A percentile compares a stretch with the other conserved stretches of the same genome.
These are phyloP conservation scores for Machimus rusticus DNA, from an alignment of 2,888 invertebrate species.

Conservation along the genomic window DNA sequence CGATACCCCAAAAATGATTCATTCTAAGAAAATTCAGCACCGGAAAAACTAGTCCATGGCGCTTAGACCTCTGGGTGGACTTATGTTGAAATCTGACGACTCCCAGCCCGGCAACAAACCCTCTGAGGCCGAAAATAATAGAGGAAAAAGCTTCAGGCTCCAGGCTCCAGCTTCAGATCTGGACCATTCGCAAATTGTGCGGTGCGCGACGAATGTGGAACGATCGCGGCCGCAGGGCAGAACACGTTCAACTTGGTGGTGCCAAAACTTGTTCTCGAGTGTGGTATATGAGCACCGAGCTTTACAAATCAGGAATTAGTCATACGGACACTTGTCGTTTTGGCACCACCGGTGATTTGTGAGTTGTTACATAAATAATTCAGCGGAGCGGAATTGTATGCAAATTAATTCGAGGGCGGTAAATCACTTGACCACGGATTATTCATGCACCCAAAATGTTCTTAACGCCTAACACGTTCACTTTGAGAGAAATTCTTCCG, in stretches of 20 bases:
- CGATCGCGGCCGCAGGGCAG: neutral
- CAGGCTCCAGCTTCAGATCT: neutral
- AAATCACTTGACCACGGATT: conserved; percentile 6
- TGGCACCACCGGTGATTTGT: conserved; percentile 34
- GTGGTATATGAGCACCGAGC: conserved; percentile 24
- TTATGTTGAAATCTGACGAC: conserved; percentile 34
- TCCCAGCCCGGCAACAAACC: neutral
- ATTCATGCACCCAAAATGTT: neutral
- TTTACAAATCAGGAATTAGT: conserved; percentile 40
- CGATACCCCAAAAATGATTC: conserved; percentile 42
- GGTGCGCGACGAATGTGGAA: neutral
- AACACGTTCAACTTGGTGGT: neutral
- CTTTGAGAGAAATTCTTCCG: neutral
- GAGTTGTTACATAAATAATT: conserved; percentile 37
- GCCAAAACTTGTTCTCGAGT: conserved; percentile 8
- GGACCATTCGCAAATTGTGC: neutral
- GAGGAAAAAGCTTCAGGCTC: conserved; percentile 17
- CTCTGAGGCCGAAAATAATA: conserved; percentile 19
- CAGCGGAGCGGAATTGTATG: conserved; percentile 24
- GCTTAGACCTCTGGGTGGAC: conserved; percentile 9
- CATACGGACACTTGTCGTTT: conserved; percentile 36
- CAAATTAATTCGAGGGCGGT: conserved; percentile 22
- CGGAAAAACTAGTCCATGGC: conserved; percentile 34
- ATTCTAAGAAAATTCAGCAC: conserved; percentile 43
- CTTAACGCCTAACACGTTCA: neutral